Percentiles rank a stretch among this genome's conserved stretches.
Evolutionary conservation across 2,888 invertebrate genomes (phyloP).

Genomic region (Trichogramma dendrolimi): DNA sequence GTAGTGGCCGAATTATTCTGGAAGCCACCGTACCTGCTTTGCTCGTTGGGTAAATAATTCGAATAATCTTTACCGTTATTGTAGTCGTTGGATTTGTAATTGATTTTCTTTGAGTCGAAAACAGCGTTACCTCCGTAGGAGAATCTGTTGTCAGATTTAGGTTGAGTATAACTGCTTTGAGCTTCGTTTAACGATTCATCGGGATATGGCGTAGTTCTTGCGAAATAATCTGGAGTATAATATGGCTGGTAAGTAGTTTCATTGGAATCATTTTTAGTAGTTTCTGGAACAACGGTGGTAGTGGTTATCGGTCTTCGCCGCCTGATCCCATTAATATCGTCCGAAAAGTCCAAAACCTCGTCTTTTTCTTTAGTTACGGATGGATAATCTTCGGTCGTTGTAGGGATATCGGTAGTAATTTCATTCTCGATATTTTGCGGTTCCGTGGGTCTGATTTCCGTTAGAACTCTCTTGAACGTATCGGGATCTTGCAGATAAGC

Average conservation of each 20-base stretch:
- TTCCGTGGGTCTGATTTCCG: conserved; percentile 75
- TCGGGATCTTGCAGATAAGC: conserved; percentile 79
- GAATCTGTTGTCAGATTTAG: conserved; percentile 37
- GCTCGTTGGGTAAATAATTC: conserved; percentile 45
- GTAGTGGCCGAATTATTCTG: conserved; percentile 53
- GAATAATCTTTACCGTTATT: conserved; percentile 37
- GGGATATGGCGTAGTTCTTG: conserved; percentile 31
- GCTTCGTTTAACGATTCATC: conserved; percentile 30
- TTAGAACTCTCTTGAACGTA: conserved; percentile 72
- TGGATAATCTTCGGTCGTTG: conserved; percentile 56
- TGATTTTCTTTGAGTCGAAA: conserved; percentile 38
- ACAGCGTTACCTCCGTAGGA: conserved; percentile 56
- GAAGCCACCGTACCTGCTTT: conserved; percentile 43
- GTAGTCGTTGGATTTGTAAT: conserved; percentile 32
- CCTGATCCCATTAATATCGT: conserved; percentile 55
- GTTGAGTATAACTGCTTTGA: conserved; percentile 24
- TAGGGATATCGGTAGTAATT: conserved; percentile 40
- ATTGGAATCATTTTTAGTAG: conserved; percentile 15
- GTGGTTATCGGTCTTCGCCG: conserved; percentile 42
- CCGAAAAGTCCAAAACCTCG: conserved; percentile 74
- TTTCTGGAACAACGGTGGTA: conserved; percentile 30
- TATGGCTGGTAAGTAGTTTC: conserved; percentile 34
- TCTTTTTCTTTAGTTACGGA: conserved; percentile 66
- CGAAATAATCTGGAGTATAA: conserved; percentile 35
- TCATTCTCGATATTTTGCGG: conserved; percentile 53